Conservation (phyloP, 2,888 invertebrate genomes). For the Gasteruption jaculator region DNA sequence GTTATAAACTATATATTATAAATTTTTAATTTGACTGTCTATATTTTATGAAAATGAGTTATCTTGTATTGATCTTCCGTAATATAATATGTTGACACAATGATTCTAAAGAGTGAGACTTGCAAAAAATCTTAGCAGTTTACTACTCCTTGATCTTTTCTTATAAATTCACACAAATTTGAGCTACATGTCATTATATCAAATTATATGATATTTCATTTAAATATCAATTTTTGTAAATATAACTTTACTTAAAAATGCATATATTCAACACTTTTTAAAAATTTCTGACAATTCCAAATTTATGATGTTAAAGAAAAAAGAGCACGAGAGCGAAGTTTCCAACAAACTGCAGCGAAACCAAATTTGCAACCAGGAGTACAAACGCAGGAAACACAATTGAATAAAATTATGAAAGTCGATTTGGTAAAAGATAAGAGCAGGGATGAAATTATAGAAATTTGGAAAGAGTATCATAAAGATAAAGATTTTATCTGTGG, state of each 20-base stretch:
- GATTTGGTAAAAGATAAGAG: constrained; percentile 70
- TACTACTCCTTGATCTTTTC: no score
- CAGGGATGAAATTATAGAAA: constrained; percentile 66
- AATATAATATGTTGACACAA: no score
- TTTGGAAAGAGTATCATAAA: constrained; percentile 80
- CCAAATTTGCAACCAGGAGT: constrained; percentile 22
- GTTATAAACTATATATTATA: no score
- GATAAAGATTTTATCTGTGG: constrained; percentile 74
- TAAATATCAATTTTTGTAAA: no score
- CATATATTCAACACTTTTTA: no score
- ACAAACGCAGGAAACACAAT: constrained; percentile 34
- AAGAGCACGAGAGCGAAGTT: constrained; percentile 30
- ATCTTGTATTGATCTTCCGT: no score
- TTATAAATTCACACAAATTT: constrained; percentile 1
- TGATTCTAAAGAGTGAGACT: no score
- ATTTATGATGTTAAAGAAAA: constrained; percentile 37
- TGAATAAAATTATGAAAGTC: constrained; percentile 72
- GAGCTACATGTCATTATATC: constrained; percentile 3
- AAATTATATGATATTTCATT: constrained; percentile 1
- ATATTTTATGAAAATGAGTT: no score
- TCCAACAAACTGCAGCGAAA: constrained; percentile 33
- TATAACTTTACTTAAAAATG: no score
- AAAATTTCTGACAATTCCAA: constrained; percentile 8
- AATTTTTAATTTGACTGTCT: no score
- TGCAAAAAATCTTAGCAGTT: no score